phyloP scores from a whole-genome alignment of 2,113 vertebrate genomes.

The Salminus brasiliensis region DNA sequence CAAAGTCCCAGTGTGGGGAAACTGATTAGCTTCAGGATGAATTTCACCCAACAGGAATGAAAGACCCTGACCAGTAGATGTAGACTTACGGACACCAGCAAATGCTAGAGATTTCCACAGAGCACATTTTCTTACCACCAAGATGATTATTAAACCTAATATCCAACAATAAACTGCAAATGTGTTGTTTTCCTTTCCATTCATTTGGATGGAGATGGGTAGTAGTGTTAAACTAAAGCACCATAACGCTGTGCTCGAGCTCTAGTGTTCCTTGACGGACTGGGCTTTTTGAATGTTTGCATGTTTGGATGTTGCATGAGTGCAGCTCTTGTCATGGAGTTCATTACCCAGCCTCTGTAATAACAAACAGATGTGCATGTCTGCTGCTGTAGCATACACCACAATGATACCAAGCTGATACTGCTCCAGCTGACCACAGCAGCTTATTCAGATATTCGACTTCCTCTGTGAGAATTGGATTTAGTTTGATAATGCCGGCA shows the following conservation, averaged over 20 bases:
- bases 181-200: neutral
- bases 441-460: slow-evolving; percentile 25
- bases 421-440: slow-evolving; percentile 40
- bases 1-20: slow-evolving; percentile 10
- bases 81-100: neutral
- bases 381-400: slow-evolving; percentile 19
- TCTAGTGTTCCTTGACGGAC: neutral
- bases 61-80: neutral
- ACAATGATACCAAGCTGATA: slow-evolving; percentile 49
- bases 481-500: slow-evolving; percentile 23
- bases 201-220: neutral
- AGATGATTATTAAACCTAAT: neutral
- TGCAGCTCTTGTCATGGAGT: slow-evolving; percentile 61
- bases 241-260: neutral
- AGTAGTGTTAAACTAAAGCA: neutral
- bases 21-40: slow-evolving; percentile 21
- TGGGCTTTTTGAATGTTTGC: slow-evolving; percentile 57
- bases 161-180: neutral
- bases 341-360: slow-evolving; percentile 67
- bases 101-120: neutral
- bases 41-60: slow-evolving; percentile 11
- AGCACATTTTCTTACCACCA: neutral
- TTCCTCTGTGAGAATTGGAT: slow-evolving; percentile 32
- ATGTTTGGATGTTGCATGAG: slow-evolving; percentile 64
- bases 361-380: slow-evolving; percentile 71